phyloP scores from a whole-genome alignment of 2,797 vertebrate genomes.

The Chlorospingus flavigularis region DNA sequence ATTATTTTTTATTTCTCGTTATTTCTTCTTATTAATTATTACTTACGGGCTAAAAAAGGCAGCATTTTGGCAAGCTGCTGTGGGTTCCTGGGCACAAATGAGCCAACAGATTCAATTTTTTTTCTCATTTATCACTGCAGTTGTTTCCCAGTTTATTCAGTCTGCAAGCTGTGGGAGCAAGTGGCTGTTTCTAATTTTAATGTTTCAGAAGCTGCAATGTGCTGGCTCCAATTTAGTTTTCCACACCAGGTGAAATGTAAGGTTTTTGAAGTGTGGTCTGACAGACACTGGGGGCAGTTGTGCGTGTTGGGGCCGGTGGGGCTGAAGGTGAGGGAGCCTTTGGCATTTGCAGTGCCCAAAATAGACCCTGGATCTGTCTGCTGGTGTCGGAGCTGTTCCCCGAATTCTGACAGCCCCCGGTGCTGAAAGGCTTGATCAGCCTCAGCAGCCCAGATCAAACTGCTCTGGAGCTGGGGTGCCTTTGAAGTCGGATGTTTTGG shows the following conservation, averaged over 20 bases:
- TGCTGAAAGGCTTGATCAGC: not conserved
- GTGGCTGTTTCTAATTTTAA: not conserved
- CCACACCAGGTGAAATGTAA: not conserved
- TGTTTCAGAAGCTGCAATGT: not conserved
- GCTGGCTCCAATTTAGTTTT: not conserved
- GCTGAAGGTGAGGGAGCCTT: not conserved
- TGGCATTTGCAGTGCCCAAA: not conserved
- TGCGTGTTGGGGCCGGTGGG: not conserved
- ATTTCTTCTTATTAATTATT: not conserved
- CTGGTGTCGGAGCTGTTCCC: not conserved
- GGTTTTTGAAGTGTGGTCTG: not conserved
- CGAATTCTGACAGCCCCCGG: not conserved
- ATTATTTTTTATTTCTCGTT: not conserved
- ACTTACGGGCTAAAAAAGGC: not conserved
- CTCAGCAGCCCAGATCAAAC: not conserved
- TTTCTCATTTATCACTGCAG: not conserved
- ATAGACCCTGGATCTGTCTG: not conserved
- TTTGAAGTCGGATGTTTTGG: not conserved
- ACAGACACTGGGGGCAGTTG: rapidly evolving
- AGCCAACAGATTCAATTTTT: not conserved
- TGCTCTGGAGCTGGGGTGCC: not conserved
- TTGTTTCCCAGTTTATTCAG: not conserved
- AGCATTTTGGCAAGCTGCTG: not conserved
- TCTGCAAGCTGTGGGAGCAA: not conserved
- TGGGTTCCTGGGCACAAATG: not conserved